Evolutionary conservation across 2,888 invertebrate genomes (phyloP).

Genomic region (Agrochola macilenta): DNA sequence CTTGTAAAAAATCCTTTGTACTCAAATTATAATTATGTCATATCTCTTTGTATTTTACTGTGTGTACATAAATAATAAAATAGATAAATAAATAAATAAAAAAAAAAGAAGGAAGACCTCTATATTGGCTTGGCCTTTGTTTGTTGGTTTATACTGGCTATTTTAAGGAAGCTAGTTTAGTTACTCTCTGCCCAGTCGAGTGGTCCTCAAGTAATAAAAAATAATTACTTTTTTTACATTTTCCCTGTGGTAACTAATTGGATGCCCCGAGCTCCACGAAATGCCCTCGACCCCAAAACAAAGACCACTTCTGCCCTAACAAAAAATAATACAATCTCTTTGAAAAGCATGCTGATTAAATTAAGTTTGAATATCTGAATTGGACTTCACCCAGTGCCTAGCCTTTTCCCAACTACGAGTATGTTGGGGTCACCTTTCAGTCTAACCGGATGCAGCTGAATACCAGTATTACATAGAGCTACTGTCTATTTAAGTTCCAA

Average conservation of each 20-base stretch:
- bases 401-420: too few species aligned
- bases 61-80: too few species aligned
- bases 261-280: not conserved
- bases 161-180: not conserved
- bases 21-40: too few species aligned
- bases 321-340: conserved; percentile 3
- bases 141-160: not conserved
- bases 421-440: too few species aligned
- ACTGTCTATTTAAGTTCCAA: too few species aligned
- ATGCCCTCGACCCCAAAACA: conserved; percentile 13
- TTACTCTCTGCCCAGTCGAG: not conserved
- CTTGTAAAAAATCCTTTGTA: too few species aligned
- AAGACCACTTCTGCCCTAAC: conserved; percentile 6
- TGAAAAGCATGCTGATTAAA: not conserved
- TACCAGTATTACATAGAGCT: too few species aligned
- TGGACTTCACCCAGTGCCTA: too few species aligned
- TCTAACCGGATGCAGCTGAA: too few species aligned
- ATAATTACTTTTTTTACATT: not conserved
- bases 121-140: too few species aligned
- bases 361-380: not conserved
- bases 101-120: not conserved
- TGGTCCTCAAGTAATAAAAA: not conserved
- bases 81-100: too few species aligned
- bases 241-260: conserved; percentile 21
- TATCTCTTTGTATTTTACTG: too few species aligned